Conservation (phyloP, 2,113 vertebrate species). For the Pluvialis apricaria region DNA sequence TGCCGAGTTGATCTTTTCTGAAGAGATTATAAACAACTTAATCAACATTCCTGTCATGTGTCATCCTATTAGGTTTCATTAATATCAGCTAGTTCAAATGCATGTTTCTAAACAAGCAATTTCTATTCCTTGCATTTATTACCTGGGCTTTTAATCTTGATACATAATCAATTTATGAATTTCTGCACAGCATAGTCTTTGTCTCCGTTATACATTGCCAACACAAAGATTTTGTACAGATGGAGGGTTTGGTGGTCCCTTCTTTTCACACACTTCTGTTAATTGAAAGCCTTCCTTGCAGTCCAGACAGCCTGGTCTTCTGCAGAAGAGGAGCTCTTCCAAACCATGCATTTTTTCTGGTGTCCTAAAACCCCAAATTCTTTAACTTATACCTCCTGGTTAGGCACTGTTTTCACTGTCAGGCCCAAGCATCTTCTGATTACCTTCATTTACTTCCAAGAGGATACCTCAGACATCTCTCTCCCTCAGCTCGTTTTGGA, state of each 20-base stretch:
- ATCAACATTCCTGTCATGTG: conserved; percentile 46
- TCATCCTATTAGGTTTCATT: conserved; percentile 34
- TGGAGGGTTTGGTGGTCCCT: background rate
- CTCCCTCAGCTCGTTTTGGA: background rate
- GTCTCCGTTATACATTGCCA: background rate
- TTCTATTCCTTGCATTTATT: conserved; percentile 41
- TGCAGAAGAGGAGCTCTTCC: background rate
- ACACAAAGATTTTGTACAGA: background rate
- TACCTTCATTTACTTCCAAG: background rate
- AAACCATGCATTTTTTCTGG: background rate
- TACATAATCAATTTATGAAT: conserved; percentile 11
- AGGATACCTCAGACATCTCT: background rate
- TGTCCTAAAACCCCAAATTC: background rate
- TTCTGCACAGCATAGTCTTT: background rate
- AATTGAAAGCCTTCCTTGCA: background rate
- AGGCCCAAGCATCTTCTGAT: background rate
- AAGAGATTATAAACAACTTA: conserved; percentile 31
- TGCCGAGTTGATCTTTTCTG: background rate
- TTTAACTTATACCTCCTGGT: background rate
- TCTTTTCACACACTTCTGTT: background rate
- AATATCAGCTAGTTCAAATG: conserved; percentile 22
- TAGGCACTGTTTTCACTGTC: background rate
- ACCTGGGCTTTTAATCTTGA: conserved; percentile 36
- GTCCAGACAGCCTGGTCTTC: background rate
- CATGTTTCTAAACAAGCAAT: conserved; percentile 29